Evolutionary conservation across 2,113 vertebrate species (phyloP).

Genomic region (Mobula hypostoma): DNA sequence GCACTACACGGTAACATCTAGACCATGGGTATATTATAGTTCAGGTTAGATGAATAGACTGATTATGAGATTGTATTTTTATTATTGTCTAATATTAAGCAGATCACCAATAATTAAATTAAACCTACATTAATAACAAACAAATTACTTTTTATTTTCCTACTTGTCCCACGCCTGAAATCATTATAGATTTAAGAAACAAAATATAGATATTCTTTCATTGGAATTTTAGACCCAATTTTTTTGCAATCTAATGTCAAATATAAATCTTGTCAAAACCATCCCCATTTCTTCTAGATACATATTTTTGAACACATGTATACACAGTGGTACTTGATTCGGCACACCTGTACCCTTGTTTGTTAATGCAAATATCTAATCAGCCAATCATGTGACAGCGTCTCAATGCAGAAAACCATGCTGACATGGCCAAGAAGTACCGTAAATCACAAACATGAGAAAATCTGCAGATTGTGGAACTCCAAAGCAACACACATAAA

Average conservation of each 20-base stretch:
- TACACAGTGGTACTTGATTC: no score
- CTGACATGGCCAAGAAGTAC: no score
- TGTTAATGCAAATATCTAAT: no score
- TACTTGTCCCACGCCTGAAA: not conserved
- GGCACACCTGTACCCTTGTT: no score
- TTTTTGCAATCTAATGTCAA: not conserved
- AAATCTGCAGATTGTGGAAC: no score
- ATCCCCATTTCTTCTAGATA: not conserved
- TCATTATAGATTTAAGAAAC: not conserved
- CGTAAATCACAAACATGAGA: no score
- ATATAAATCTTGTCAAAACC: not conserved
- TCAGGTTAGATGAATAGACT: not conserved
- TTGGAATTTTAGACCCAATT: not conserved
- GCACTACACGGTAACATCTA: not conserved
- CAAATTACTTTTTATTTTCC: not conserved
- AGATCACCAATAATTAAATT: not conserved
- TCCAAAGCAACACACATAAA: no score
- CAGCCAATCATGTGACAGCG: no score
- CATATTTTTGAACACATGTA: not conserved
- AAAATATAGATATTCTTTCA: not conserved
- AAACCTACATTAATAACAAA: not conserved
- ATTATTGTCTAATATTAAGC: not conserved
- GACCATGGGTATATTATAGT: not conserved
- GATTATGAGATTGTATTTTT: not conserved
- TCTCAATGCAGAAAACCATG: no score